Evolutionary conservation across 2,888 invertebrate species (phyloP).

Genomic region (Meghimatium bilineatum): DNA sequence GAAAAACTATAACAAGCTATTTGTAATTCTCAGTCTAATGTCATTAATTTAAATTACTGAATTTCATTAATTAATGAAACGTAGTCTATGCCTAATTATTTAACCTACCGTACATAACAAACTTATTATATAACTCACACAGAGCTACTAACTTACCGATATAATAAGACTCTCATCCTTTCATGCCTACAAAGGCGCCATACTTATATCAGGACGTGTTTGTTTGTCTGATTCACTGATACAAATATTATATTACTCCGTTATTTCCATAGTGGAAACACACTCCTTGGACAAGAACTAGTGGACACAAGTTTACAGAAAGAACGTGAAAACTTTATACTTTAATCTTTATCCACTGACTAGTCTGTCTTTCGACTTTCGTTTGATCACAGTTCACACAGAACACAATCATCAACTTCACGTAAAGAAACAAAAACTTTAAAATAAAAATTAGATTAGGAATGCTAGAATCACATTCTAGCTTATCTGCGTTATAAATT

Average conservation of each 20-base stretch:
- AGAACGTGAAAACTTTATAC: no score
- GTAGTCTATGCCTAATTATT: no score
- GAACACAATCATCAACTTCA: neutral
- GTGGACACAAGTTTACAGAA: no score
- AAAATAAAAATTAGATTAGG: neutral
- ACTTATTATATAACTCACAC: no score
- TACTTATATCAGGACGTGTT: neutral
- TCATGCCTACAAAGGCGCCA: neutral
- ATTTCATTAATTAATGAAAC: no score
- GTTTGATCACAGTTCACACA: neutral
- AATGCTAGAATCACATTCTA: neutral
- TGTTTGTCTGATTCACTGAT: neutral
- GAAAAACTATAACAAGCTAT: neutral
- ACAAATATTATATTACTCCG: neutral
- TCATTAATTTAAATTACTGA: no score
- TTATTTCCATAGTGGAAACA: neutral
- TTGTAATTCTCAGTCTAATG: neutral
- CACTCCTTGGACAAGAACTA: no score
- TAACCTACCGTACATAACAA: no score
- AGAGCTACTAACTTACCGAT: neutral
- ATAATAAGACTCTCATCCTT: slow-evolving; percentile 12
- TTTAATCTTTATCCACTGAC: neutral
- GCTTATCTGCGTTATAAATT: neutral
- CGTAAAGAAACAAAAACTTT: neutral
- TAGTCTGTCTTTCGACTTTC: neutral